Evolutionary conservation across 2,888 invertebrate genomes (phyloP), one percentile per base, ranked within the genome.

Genomic region (Arge pagana): DNA sequence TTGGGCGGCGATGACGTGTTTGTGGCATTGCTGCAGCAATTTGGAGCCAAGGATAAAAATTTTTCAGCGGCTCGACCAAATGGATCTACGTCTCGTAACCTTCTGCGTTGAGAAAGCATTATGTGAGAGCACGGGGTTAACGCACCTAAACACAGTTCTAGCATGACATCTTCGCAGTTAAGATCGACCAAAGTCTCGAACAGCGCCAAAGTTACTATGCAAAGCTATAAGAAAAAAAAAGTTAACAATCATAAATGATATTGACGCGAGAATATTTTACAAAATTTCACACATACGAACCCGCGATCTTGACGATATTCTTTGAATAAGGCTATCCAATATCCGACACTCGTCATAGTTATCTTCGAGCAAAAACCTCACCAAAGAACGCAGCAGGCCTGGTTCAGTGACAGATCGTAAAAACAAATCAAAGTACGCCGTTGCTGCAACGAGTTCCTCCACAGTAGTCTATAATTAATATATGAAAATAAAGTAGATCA

Each of bases 121-220:
- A 92, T 84, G 77, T 92, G 91, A 13, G 86, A 84, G 67, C 90
- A 89, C 0, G 90, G 89, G 63, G 87, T 82, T 59, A 97, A 81
- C 72, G 94, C 88, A 70, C 91, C 92, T 70, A 93, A 86, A 39
- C 95, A 84, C 41, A 97, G 80, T 70, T 96, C 94, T 64, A 95
- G 80, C 91, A 98, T 93, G 37, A 97, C 86, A 76, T 98, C 98
- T 77, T 98, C 98, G 78, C 95, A 96, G 77, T 96, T 92, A 55
- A 97, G 80, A 65, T 92, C 89, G 45, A 97, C 83, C 54, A 98
- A 80, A 0, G 95, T 94, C 73, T 94, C 90, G 77, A 98, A 92
- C 8, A 98, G 78, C 0, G 93, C 88, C 64, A 98, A 79, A 0
- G 96, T 91, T 7, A 96, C 93, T 66, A 96, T 83, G 58, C 94